phyloP scores from a whole-genome alignment of 2,888 invertebrate genomes.

The Limnephilus rhombicus region DNA sequence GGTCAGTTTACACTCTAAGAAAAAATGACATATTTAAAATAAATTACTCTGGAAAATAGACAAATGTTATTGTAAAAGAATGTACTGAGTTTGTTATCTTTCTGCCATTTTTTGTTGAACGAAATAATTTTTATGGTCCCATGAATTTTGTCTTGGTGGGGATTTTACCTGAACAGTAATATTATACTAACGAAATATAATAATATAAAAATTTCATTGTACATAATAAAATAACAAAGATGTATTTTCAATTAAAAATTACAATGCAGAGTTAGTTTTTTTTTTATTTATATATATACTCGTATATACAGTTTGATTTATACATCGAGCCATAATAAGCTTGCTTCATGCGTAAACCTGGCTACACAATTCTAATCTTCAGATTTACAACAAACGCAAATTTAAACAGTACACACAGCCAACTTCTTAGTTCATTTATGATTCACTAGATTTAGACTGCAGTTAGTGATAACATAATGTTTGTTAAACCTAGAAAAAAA shows the following conservation, averaged over 20 bases:
- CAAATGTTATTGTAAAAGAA: not conserved
- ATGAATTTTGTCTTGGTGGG: too few relatives aligned
- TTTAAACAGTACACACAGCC: not conserved
- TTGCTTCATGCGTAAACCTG: not conserved
- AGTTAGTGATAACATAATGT: not conserved
- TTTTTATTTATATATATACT: not conserved
- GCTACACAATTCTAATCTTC: not conserved
- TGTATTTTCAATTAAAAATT: not conserved
- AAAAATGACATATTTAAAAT: not conserved
- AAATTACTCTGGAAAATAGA: not conserved
- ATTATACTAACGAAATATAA: too few relatives aligned
- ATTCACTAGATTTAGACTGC: constrained; percentile 1
- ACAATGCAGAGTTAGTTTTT: not conserved
- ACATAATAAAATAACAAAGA: too few relatives aligned
- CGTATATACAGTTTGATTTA: not conserved
- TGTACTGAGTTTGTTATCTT: too few relatives aligned
- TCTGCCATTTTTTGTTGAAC: too few relatives aligned
- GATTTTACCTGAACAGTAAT: too few relatives aligned
- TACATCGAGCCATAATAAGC: not conserved
- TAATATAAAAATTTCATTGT: too few relatives aligned
- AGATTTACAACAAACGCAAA: not conserved
- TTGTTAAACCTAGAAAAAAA: not conserved
- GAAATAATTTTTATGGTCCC: too few relatives aligned
- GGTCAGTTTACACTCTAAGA: not conserved
- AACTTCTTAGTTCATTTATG: not conserved